Percentiles rank a stretch among this genome's conserved stretches.
Evolutionary conservation across 2,113 vertebrate species (phyloP).

Genomic region (Paedocypris sp.): DNA sequence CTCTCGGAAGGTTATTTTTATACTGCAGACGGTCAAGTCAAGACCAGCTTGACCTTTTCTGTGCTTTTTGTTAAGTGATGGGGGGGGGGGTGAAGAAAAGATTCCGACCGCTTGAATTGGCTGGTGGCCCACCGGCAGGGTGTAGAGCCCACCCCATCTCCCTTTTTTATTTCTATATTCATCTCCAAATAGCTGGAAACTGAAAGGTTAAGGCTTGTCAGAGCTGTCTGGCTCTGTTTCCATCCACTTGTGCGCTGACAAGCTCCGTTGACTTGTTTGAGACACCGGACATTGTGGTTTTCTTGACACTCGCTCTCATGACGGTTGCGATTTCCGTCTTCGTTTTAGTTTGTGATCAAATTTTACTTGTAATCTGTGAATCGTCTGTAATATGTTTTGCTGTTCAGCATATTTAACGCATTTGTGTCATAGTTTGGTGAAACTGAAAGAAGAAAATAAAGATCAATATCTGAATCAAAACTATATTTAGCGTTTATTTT

Average conservation of each 20-base stretch:
- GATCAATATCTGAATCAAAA: no score
- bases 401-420: no score
- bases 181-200: constrained; percentile 15
- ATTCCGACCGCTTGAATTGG: not conserved
- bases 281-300: not conserved
- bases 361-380: no score
- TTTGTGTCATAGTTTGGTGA: no score
- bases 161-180: constrained; percentile 15
- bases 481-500: no score
- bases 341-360: no score
- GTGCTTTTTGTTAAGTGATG: constrained; percentile 27
- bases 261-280: not conserved
- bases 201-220: constrained; percentile 20
- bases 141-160: not conserved
- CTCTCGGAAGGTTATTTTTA: constrained; percentile 46
- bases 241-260: not conserved
- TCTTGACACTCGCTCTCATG: no score
- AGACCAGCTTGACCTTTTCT: constrained; percentile 52
- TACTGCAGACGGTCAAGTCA: constrained; percentile 34
- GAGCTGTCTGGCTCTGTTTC: not conserved
- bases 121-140: constrained; percentile 11
- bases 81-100: constrained; percentile 33
- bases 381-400: no score
- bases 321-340: no score
- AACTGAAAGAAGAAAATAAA: no score